A percentile compares a stretch with the other conserved stretches of the same genome.
These are phyloP conservation scores for Drosophila prolongata DNA, from an alignment of 2,888 invertebrate genomes.

Conservation along the genomic window DNA sequence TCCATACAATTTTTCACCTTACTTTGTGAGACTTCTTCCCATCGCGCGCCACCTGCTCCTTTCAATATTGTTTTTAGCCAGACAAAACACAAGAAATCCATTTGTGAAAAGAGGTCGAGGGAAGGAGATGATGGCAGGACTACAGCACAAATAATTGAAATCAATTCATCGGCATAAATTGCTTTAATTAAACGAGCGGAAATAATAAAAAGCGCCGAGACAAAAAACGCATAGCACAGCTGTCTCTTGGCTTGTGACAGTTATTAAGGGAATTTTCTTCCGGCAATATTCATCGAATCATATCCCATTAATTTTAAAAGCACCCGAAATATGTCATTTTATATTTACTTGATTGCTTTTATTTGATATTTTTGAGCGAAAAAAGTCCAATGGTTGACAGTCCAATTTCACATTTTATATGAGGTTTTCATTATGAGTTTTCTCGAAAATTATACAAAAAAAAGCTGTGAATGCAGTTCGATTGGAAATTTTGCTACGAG, in stretches of 20 bases:
- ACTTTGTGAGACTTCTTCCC: neutral
- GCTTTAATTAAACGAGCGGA: constrained; percentile 61
- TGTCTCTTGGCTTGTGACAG: constrained; percentile 1
- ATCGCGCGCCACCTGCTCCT: constrained; percentile 11
- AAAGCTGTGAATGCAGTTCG: too few species aligned
- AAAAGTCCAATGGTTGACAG: too few species aligned
- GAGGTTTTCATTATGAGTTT: too few species aligned
- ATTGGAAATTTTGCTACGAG: too few species aligned
- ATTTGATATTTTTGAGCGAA: too few species aligned
- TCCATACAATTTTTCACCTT: neutral
- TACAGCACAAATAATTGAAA: constrained; percentile 62
- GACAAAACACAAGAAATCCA: constrained; percentile 39
- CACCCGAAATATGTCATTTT: too few species aligned
- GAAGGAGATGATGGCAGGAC: constrained; percentile 17
- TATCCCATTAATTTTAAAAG: neutral
- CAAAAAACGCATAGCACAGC: constrained; percentile 10
- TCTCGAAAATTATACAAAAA: too few species aligned
- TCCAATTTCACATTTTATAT: too few species aligned
- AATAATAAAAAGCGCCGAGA: neutral
- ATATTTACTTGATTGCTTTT: too few species aligned
- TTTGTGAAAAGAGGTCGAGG: constrained; percentile 16
- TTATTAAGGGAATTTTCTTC: neutral
- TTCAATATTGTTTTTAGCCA: constrained; percentile 21
- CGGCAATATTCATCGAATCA: neutral
- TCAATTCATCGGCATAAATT: constrained; percentile 70